phyloP scores from a whole-genome alignment of 1,140 invertebrate genomes.

The Zaprionus ghesquierei region DNA sequence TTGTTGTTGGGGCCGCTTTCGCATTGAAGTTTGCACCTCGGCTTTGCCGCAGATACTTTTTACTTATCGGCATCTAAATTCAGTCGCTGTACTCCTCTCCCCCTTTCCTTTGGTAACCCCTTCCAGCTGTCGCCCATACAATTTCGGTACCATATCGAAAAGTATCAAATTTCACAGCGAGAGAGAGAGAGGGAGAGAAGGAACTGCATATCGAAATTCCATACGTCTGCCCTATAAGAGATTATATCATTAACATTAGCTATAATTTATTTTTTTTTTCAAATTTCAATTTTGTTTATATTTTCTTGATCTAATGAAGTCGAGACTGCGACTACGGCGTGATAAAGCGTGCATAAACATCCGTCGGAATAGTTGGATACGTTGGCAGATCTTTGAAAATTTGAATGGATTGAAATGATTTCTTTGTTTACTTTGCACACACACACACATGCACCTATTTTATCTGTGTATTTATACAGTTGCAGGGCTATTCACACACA shows the following conservation, averaged over 20 bases:
- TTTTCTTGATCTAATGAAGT: constrained; percentile 48
- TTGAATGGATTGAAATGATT: constrained; percentile 64
- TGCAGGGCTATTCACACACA: constrained; percentile 6
- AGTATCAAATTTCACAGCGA: constrained; percentile 67
- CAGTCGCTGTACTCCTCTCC: constrained; percentile 44
- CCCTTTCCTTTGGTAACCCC: not conserved
- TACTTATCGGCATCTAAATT: constrained; percentile 81
- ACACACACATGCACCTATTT: no score
- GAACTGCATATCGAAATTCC: constrained; percentile 51
- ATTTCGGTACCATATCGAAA: constrained; percentile 19
- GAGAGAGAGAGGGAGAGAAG: constrained; percentile 31
- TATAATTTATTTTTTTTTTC: constrained; percentile 20
- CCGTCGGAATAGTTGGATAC: constrained; percentile 29
- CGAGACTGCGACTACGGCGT: not conserved
- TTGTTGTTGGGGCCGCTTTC: constrained; percentile 46
- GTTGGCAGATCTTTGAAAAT: not conserved
- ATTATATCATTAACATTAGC: constrained; percentile 13
- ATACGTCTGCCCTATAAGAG: not conserved
- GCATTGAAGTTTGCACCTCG: constrained; percentile 79
- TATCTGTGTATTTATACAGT: constrained; percentile 31
- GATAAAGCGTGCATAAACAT: constrained; percentile 51
- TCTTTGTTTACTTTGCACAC: constrained; percentile 61
- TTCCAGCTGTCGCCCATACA: not conserved
- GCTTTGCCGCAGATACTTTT: constrained; percentile 73
- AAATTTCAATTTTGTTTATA: constrained; percentile 26